Evolutionary conservation across 2,797 vertebrate genomes (phyloP).

Genomic region (Dicrostonyx torquatus): DNA sequence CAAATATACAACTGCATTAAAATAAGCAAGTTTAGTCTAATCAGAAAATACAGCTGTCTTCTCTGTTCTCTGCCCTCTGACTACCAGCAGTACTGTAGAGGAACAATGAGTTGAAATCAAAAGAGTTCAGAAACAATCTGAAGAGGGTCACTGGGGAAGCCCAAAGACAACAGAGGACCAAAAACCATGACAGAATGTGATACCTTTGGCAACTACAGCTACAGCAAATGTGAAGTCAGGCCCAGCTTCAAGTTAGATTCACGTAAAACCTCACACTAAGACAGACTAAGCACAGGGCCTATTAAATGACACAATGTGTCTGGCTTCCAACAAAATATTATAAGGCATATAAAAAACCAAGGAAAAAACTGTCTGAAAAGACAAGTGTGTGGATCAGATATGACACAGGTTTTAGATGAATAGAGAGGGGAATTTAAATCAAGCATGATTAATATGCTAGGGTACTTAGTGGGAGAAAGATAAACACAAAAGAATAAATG

Average conservation of each 20-base stretch:
- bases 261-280: neutral
- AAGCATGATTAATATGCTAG: neutral
- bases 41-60: neutral
- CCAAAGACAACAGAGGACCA: neutral
- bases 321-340: neutral
- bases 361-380: neutral
- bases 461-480: neutral
- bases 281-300: neutral
- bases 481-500: neutral
- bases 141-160: neutral
- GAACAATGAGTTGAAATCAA: neutral
- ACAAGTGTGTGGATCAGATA: neutral
- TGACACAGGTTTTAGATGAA: neutral
- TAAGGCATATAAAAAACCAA: neutral
- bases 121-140: neutral
- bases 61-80: neutral
- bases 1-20: neutral
- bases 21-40: neutral
- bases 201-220: neutral
- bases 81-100: neutral
- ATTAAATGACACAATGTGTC: neutral
- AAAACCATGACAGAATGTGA: neutral
- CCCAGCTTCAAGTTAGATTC: neutral
- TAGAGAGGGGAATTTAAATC: neutral
- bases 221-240: neutral